These are phyloP conservation scores for Isurus oxyrinchus DNA, from an alignment of 2,113 vertebrate species.

Conservation along the genomic window DNA sequence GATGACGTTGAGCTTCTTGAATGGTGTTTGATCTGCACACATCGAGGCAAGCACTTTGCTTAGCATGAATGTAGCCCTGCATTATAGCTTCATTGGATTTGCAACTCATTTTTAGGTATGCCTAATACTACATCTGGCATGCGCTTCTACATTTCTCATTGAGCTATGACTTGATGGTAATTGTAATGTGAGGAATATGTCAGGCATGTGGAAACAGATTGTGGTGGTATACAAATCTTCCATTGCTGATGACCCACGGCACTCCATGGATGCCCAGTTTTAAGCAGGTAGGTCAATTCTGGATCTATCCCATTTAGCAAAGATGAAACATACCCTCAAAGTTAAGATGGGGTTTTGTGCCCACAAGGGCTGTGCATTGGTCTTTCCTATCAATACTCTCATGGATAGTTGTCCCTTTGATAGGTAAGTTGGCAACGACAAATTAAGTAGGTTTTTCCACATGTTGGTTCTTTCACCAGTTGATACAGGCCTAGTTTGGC, in stretches of 20 bases:
- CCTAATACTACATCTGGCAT: background rate
- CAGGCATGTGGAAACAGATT: background rate
- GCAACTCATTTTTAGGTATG: background rate
- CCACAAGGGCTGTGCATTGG: too few species aligned
- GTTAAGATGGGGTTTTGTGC: too few species aligned
- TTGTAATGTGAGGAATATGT: background rate
- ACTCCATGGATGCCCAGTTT: background rate
- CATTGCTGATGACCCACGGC: background rate
- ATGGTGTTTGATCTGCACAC: background rate
- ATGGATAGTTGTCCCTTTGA: too few species aligned
- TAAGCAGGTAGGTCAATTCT: background rate
- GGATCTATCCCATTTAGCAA: background rate
- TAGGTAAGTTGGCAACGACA: too few species aligned
- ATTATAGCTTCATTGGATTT: background rate
- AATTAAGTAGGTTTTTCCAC: too few species aligned
- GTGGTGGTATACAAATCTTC: background rate
- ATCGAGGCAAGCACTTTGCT: too few species aligned
- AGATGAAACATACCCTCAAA: too few species aligned
- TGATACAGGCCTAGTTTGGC: too few species aligned
- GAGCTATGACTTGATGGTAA: background rate
- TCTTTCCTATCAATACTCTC: too few species aligned
- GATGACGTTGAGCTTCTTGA: background rate
- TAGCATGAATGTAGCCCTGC: background rate
- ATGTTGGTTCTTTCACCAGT: too few species aligned
- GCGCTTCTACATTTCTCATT: background rate